These are phyloP conservation scores for Pristionchus maxplancki DNA, from an alignment of 2,888 invertebrate species.

Conservation along the genomic window DNA sequence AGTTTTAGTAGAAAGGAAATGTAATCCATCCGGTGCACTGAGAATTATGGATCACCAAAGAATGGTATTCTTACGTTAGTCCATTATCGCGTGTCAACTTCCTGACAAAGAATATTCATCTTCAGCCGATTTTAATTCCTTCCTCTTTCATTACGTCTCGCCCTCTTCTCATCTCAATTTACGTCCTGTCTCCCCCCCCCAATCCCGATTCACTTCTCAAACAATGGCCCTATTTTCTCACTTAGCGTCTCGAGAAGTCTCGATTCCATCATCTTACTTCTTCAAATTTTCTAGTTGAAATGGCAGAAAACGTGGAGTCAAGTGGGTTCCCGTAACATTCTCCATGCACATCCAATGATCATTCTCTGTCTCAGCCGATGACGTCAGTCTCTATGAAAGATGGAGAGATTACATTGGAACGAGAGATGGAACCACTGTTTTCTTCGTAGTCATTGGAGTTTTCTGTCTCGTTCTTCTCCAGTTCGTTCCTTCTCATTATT, in stretches of 20 bases:
- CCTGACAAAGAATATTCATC: too few species aligned
- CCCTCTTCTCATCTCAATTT: conserved; percentile 35
- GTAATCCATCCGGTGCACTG: too few species aligned
- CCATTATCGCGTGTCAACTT: too few species aligned
- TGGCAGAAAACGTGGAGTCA: background rate
- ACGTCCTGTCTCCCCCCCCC: background rate
- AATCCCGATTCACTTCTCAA: conserved; percentile 10
- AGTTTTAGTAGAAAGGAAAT: too few species aligned
- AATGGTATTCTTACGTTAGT: too few species aligned
- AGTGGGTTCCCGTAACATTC: too few species aligned
- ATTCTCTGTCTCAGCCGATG: too few species aligned
- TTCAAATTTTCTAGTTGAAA: background rate
- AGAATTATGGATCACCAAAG: too few species aligned
- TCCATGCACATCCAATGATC: too few species aligned
- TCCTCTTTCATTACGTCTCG: conserved; percentile 1
- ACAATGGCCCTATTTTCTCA: conserved; percentile 20
- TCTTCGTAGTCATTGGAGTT: background rate
- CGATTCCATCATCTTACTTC: conserved; percentile 14
- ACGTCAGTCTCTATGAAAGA: background rate
- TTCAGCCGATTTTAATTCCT: background rate
- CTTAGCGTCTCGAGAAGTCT: background rate
- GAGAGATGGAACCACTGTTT: background rate
- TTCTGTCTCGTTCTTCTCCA: background rate
- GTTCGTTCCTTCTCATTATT: background rate
- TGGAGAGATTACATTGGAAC: background rate